Percentiles rank a stretch among this genome's conserved stretches.
phyloP scores from a whole-genome alignment of 64 coral and sea anemone genomes.

The Porites australiensis region DNA sequence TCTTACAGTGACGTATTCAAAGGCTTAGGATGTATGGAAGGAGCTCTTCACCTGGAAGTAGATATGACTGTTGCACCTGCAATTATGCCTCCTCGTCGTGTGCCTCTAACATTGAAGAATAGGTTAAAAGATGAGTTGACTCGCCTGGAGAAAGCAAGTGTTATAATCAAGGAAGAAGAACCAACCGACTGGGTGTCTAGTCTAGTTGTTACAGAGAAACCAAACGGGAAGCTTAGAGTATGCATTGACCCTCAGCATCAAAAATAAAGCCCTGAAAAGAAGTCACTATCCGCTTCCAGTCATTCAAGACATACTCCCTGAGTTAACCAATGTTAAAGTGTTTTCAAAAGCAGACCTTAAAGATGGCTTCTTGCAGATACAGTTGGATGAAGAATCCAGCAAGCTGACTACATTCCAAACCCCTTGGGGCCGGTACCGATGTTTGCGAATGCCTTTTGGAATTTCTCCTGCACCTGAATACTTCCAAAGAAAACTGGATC shows the following conservation, averaged over 20 bases:
- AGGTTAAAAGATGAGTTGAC: constrained; percentile 6
- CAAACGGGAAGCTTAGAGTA: constrained; percentile 1
- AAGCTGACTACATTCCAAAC: constrained; percentile 1
- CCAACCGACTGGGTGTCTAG: too few species aligned
- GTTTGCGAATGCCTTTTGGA: constrained; percentile 8
- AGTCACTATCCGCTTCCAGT: constrained; percentile 58
- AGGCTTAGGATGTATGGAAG: background rate
- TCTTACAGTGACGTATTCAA: background rate
- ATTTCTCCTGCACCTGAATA: too few species aligned
- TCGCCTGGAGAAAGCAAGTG: background rate
- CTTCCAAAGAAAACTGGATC: too few species aligned
- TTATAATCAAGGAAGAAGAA: constrained; percentile 3
- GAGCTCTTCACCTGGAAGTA: constrained; percentile 1
- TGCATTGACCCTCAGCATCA: background rate
- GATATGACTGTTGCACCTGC: background rate
- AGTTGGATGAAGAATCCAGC: constrained; percentile 20
- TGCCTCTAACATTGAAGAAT: background rate
- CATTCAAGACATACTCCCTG: constrained; percentile 60
- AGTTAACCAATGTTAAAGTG: constrained; percentile 35
- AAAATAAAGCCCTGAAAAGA: constrained; percentile 64
- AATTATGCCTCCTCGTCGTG: constrained; percentile 9
- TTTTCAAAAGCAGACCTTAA: constrained; percentile 32
- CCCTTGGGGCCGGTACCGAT: constrained; percentile 8
- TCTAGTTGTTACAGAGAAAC: constrained; percentile 52
- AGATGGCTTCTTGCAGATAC: constrained; percentile 1